Evolutionary conservation across 2,113 vertebrate genomes (phyloP).

Genomic region (Hippocampus guttulatus): DNA sequence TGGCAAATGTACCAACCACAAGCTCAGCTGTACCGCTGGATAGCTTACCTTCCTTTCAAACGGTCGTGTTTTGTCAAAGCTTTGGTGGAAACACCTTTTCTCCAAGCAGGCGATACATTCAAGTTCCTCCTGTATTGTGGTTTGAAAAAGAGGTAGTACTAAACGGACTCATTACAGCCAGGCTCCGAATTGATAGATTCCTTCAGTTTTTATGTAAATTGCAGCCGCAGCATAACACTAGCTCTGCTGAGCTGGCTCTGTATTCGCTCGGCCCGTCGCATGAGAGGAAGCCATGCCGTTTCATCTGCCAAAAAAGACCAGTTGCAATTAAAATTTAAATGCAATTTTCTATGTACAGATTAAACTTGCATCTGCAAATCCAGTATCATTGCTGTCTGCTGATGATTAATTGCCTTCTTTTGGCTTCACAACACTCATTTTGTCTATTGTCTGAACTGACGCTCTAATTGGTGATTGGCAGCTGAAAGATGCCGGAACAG

Average conservation of each 20-base stretch:
- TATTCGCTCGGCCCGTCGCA: conserved; percentile 1
- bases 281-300: conserved; percentile 39
- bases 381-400: conserved; percentile 18
- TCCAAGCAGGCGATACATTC: conserved; percentile 49
- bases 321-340: conserved; percentile 52
- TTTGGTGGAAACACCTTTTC: conserved; percentile 51
- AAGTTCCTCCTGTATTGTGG: conserved; percentile 17
- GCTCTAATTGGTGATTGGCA: conserved; percentile 46
- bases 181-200: not conserved
- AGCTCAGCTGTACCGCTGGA: conserved; percentile 9
- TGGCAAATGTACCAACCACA: conserved; percentile 43
- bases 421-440: conserved; percentile 25
- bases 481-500: conserved; percentile 13
- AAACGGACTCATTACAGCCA: not conserved
- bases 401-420: conserved; percentile 26
- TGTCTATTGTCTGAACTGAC: conserved; percentile 22
- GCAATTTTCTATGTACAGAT: conserved; percentile 57
- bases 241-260: conserved; percentile 10
- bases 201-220: conserved; percentile 3
- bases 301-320: conserved; percentile 58
- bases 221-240: conserved; percentile 9
- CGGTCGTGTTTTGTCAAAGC: conserved; percentile 41
- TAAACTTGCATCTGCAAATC: conserved; percentile 37
- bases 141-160: conserved; percentile 15
- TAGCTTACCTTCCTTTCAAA: conserved; percentile 51